phyloP scores from a whole-genome alignment of 2,888 invertebrate species.

The Drosophila imparisetae region DNA sequence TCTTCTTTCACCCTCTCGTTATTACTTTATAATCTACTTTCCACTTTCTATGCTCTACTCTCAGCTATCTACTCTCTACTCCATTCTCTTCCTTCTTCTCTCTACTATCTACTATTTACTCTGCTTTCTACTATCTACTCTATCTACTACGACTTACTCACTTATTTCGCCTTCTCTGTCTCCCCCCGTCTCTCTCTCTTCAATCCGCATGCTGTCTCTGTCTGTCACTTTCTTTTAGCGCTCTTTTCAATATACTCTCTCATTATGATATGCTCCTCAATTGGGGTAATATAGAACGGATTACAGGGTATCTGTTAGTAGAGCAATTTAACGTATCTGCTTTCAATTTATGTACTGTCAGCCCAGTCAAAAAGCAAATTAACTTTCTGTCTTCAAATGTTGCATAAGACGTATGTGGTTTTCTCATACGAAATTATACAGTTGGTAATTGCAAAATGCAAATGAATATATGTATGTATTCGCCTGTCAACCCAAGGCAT shows the following conservation, averaged over 20 bases:
- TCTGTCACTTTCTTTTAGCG: background rate
- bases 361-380: slow-evolving; percentile 25
- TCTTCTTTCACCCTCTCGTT: background rate
- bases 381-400: slow-evolving; percentile 27
- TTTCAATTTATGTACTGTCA: slow-evolving; percentile 20
- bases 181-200: background rate
- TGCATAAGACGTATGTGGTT: slow-evolving; percentile 35
- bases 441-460: slow-evolving; percentile 71
- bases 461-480: slow-evolving; percentile 54
- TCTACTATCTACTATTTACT: background rate
- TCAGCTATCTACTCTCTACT: background rate
- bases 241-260: background rate
- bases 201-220: background rate
- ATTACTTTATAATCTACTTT: background rate
- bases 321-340: background rate
- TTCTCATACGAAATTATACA: slow-evolving; percentile 50
- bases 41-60: background rate
- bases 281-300: background rate
- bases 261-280: no score
- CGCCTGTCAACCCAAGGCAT: slow-evolving; percentile 23
- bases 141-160: no score
- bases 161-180: no score
- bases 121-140: background rate
- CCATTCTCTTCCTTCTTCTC: background rate
- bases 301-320: background rate